Percentiles rank a stretch among this genome's conserved stretches.
phyloP scores from a whole-genome alignment of 2,113 vertebrate genomes.

The Clarias macrocephalus region DNA sequence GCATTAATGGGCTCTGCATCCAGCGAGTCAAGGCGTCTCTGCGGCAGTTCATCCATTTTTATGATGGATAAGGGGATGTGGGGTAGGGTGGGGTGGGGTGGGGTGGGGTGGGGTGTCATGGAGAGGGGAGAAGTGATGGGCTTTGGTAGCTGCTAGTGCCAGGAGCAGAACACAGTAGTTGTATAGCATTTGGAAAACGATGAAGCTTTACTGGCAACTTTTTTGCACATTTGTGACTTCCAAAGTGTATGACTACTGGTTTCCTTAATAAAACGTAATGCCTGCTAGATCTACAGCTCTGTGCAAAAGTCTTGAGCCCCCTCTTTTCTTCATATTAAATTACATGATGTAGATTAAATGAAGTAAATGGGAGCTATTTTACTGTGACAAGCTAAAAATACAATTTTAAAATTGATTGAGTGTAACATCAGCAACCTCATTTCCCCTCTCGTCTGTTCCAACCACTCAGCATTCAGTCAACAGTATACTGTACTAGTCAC shows the following conservation, averaged over 20 bases:
- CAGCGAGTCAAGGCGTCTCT: conserved; percentile 57
- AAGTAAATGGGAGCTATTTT: too few species aligned
- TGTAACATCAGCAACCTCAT: too few species aligned
- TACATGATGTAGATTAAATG: too few species aligned
- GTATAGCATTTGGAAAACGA: background rate
- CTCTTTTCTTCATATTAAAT: too few species aligned
- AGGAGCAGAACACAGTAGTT: background rate
- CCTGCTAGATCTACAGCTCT: too few species aligned
- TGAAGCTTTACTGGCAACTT: background rate
- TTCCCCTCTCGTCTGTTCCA: too few species aligned
- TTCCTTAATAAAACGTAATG: too few species aligned
- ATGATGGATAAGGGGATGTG: conserved; percentile 59
- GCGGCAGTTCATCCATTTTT: conserved; percentile 58
- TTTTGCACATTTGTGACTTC: background rate
- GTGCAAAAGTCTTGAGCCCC: too few species aligned
- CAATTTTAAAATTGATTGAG: too few species aligned
- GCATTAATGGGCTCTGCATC: conserved; percentile 63
- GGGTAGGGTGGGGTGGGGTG: conserved; percentile 36
- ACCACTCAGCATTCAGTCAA: too few species aligned
- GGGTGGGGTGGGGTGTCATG: conserved; percentile 25
- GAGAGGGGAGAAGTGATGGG: background rate
- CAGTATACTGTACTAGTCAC: too few species aligned
- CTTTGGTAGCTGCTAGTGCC: conserved; percentile 41
- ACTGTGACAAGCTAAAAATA: too few species aligned
- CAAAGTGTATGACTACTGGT: background rate